phyloP scores from a whole-genome alignment of 2,113 vertebrate species.

The Megalops atlanticus region DNA sequence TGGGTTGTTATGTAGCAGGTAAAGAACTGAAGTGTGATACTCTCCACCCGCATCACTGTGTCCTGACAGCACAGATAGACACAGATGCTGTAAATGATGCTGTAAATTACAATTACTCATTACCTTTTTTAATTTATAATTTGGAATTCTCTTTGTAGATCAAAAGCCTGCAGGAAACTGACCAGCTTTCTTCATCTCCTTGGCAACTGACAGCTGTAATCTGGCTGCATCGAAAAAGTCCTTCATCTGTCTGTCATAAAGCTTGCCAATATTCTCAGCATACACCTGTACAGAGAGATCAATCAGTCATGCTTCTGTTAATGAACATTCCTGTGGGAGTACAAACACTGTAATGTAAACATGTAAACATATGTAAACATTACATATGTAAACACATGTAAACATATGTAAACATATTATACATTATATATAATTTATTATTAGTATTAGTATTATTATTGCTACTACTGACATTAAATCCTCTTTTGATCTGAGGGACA shows the following conservation, averaged over 20 bases:
- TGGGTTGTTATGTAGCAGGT: neutral
- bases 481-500: neutral
- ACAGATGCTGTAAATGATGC: neutral
- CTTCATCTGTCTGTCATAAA: constrained; percentile 47
- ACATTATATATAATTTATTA: too few relatives aligned
- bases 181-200: constrained; percentile 44
- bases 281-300: constrained; percentile 49
- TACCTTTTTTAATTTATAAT: neutral
- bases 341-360: too few relatives aligned
- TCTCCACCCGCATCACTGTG: neutral
- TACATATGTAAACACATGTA: too few relatives aligned
- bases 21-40: neutral
- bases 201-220: constrained; percentile 43
- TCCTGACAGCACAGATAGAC: neutral
- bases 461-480: neutral
- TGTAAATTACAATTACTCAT: neutral
- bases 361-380: too few relatives aligned
- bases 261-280: constrained; percentile 43
- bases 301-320: neutral
- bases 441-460: too few relatives aligned
- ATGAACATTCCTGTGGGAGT: neutral
- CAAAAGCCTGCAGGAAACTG: neutral
- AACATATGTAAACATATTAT: too few relatives aligned
- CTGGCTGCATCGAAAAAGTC: constrained; percentile 49
- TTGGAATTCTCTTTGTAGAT: neutral